Base-by-base conservation (phyloP, 1,140 invertebrate genomes). In the Galleria mellonella region DNA sequence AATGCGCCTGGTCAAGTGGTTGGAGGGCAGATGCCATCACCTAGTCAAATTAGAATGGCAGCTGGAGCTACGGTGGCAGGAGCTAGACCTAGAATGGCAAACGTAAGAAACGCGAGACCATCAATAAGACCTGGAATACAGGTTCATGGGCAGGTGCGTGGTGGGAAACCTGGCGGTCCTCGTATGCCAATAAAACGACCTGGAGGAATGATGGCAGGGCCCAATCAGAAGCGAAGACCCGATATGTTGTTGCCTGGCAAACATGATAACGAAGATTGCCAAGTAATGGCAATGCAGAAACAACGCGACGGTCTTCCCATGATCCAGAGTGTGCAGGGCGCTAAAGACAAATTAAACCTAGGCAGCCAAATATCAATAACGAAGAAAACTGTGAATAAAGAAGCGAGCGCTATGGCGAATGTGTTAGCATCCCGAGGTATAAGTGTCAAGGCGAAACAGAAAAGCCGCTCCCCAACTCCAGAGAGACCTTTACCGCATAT, bases 381-480 rank as follows among this genome's bases (percentile, higher is more conserved):
- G 39, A 89, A 91, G 54, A 89, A 82, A 52, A 81, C 85, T 2
- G 90, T 90, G 29, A 90, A 91, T 51, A 89, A 89, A 27, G 91
- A 93, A 58, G 90, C 92, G 4, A 92, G 90, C 44, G 90, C 90
- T 1, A 92, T 94, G 52, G 92, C 92, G 0, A 93, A 91, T 74
- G 90, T 93, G 28, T 72, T 94, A 32, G 92, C 92, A 7, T 91
- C 92, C 9, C 76, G 93, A 51, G 93, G 93, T 11, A 94, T 94
- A 43, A 93, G 92, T 15, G 90, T 94, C 0, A 94, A 92, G 42
- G 90, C 90, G 15, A 89, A 89, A 58, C 74, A 78, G 38, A 86
- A 84, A 47, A 79, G 76, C 57, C 73, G 82, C 17, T 82, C 82
- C 0, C 88, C 58, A 27, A 78, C 59, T 10, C 81, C 86, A 15